Evolutionary conservation across 1,140 invertebrate genomes (phyloP).

Genomic region (Antheraea mylitta): DNA sequence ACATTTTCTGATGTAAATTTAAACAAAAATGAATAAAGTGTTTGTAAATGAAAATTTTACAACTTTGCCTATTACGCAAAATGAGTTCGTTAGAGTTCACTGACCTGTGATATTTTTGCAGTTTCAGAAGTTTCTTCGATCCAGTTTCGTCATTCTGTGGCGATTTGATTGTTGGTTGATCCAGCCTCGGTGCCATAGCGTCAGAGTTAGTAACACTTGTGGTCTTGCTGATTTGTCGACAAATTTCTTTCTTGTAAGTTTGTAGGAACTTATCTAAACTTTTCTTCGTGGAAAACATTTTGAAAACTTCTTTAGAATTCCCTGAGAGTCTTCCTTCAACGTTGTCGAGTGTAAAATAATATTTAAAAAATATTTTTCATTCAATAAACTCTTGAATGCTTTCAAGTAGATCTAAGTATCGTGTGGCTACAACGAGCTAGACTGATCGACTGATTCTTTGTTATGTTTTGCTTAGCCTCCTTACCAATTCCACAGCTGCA

Average conservation of each 20-base stretch:
- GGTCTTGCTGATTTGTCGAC: constrained; percentile 79
- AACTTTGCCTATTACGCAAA: constrained; percentile 46
- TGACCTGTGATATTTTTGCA: constrained; percentile 79
- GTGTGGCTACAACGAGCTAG: constrained; percentile 50
- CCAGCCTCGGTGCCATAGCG: constrained; percentile 72
- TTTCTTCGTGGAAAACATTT: constrained; percentile 71
- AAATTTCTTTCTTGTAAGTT: constrained; percentile 71
- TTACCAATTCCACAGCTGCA: constrained; percentile 52
- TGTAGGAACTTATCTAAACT: constrained; percentile 64
- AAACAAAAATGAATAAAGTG: background rate
- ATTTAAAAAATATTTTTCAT: constrained; percentile 19
- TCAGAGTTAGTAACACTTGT: constrained; percentile 80
- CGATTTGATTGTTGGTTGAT: constrained; percentile 50
- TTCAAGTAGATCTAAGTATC: constrained; percentile 19
- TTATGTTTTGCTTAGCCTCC: constrained; percentile 67
- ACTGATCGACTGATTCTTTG: constrained; percentile 76
- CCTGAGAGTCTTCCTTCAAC: constrained; percentile 16
- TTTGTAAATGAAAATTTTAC: constrained; percentile 6
- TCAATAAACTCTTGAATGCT: constrained; percentile 20
- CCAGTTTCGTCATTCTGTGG: constrained; percentile 63
- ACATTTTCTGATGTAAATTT: background rate
- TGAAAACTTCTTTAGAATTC: constrained; percentile 25
- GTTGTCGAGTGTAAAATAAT: background rate
- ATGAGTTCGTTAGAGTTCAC: constrained; percentile 52
- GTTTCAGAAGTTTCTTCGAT: constrained; percentile 70